Percentiles rank a stretch among this genome's conserved stretches.
These are phyloP conservation scores for Octopus sinensis DNA, from an alignment of 1,140 invertebrate genomes.

Conservation along the genomic window DNA sequence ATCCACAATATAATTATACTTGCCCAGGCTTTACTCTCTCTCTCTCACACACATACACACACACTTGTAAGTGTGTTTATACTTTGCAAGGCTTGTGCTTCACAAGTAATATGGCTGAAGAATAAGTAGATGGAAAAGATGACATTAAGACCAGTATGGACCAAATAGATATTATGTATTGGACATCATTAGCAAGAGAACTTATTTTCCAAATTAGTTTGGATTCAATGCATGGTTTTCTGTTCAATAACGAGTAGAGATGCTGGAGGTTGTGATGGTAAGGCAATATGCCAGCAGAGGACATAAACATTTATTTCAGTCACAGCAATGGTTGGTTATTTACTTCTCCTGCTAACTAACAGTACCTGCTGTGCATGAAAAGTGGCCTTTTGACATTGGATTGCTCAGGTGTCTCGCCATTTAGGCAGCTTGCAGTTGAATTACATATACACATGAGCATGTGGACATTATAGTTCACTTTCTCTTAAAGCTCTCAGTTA, in stretches of 20 bases:
- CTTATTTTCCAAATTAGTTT: not conserved
- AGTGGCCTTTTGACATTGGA: not conserved
- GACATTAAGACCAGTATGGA: not conserved
- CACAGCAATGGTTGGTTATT: not conserved
- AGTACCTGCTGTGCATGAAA: conserved; percentile 3
- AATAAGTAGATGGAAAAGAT: not conserved
- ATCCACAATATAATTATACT: too few relatives aligned
- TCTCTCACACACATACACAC: too few relatives aligned
- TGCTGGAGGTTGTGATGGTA: not conserved
- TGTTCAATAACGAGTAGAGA: conserved; percentile 7
- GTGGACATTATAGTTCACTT: too few relatives aligned
- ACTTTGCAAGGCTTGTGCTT: too few relatives aligned
- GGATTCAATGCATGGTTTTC: conserved; percentile 14
- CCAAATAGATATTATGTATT: not conserved
- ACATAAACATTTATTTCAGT: conserved; percentile 14
- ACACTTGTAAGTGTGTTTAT: too few relatives aligned
- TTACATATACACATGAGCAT: too few relatives aligned
- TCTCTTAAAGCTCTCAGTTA: too few relatives aligned
- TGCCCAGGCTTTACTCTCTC: too few relatives aligned
- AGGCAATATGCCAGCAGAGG: conserved; percentile 11
- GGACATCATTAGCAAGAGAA: conserved; percentile 4
- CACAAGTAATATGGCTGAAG: not conserved
- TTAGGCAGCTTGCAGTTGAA: too few relatives aligned
- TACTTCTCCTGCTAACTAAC: not conserved
- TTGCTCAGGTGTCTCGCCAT: too few relatives aligned